Percentiles rank a stretch among this genome's conserved stretches.
These are phyloP conservation scores for Diarsia mendica DNA, from an alignment of 2,888 invertebrate species.

Conservation along the genomic window DNA sequence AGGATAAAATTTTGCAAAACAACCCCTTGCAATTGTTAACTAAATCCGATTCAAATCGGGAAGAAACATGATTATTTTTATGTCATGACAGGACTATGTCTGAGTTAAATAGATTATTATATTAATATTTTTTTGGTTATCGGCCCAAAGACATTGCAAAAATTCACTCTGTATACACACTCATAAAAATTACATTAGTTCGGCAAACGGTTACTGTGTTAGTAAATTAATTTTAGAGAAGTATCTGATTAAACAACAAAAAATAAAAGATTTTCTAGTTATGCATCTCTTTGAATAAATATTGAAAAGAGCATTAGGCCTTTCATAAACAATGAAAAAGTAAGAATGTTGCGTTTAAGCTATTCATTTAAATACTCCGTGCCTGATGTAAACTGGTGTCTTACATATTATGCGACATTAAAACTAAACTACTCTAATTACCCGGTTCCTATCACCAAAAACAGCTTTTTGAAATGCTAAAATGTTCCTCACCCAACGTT, in stretches of 20 bases:
- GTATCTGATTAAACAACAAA: slow-evolving; percentile 2
- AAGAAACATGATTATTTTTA: no score
- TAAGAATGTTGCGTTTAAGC: slow-evolving; percentile 36
- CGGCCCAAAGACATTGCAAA: neutral
- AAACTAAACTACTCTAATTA: slow-evolving; percentile 30
- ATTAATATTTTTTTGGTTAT: neutral
- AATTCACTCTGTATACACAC: neutral
- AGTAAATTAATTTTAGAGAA: slow-evolving; percentile 28
- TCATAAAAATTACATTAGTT: neutral
- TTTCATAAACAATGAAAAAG: slow-evolving; percentile 23
- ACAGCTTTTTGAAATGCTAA: neutral
- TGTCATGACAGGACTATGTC: no score
- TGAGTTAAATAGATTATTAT: no score
- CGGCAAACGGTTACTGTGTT: neutral
- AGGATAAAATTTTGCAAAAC: no score
- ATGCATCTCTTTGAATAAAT: slow-evolving; percentile 19
- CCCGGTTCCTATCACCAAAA: slow-evolving; percentile 46
- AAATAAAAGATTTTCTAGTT: neutral
- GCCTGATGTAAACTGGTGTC: slow-evolving; percentile 38
- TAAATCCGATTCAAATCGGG: no score
- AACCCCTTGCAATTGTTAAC: no score
- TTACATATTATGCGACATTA: slow-evolving; percentile 33
- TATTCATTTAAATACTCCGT: slow-evolving; percentile 32
- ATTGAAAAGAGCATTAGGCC: slow-evolving; percentile 38
- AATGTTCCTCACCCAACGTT: no score